Base-by-base conservation (phyloP, 64 coral and sea anemone genomes). In the Stylophora pistillata region DNA sequence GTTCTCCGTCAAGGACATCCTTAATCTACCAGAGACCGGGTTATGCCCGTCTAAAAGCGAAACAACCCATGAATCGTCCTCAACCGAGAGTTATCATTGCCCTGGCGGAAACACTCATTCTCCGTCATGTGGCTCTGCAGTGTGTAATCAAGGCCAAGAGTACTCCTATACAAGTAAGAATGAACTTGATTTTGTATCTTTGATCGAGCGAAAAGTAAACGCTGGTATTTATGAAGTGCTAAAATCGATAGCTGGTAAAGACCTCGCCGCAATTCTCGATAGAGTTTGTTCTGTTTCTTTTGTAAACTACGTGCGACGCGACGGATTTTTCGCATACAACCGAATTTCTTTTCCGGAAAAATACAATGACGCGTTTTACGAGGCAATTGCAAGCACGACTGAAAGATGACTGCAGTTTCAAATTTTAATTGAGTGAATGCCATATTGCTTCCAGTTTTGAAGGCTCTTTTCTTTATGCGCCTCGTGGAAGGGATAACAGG, bases 1-100 rank as follows among this genome's bases (percentile, higher is more conserved):
- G 87, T 96, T 96, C 91, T 93, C 91, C n/a, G 95, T 96, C 74
- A 96, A 93, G 87, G 95, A 96, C 88, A 96, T 96, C 59, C 95
- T 96, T 47, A 96, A 96, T 78, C 74, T 96, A 55, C 90, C 89
- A 74, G 95, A 96, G 76, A 77, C 82, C 28, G 75, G 79, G 73
- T 57, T 87, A 86, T 61, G 82, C 76, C 68, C 87, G 56, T 90
- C 91, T 30, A 93, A 78, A 58, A 93, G 87, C 82, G 91, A 96
- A 74, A 62, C 82, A 66, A 89, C 87, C 30, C 92, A 41, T 27
- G 91, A 90, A 89, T 73, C 82, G 65, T 88, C 88, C 58, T 27
- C 87, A 47, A 47, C 37, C 37, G 37, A 47, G 76, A 87, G 84
- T 88, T 95, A 91, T 78, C 76, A 78, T 34, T 87, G 76, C 74